phyloP scores from a whole-genome alignment of 2,888 invertebrate genomes.

The Elmis aenea region DNA sequence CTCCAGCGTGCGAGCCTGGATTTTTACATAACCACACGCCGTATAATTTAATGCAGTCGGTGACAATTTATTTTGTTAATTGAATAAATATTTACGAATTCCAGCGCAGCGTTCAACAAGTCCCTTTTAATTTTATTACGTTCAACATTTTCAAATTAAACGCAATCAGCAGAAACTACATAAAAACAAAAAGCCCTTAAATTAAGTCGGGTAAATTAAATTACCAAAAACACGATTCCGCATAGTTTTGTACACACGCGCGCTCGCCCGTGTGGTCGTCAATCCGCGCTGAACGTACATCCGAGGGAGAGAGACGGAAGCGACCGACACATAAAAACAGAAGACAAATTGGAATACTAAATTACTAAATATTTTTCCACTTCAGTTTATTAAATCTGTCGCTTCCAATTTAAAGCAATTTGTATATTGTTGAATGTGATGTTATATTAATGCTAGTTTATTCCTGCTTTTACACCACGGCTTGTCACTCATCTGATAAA shows the following conservation, averaged over 20 bases:
- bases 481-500: too few species aligned
- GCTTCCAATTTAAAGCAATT: conserved; percentile 43
- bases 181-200: conserved; percentile 3
- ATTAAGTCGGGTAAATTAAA: conserved; percentile 10
- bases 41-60: too few species aligned
- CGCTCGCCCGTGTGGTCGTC: neutral
- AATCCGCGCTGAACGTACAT: conserved; percentile 1
- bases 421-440: conserved; percentile 29
- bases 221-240: conserved; percentile 5
- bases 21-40: too few species aligned
- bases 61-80: too few species aligned
- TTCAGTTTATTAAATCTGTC: conserved; percentile 40
- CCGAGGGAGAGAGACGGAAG: conserved; percentile 15
- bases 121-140: too few species aligned
- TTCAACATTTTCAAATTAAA: too few species aligned
- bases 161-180: too few species aligned
- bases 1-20: too few species aligned
- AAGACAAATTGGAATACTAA: conserved; percentile 20
- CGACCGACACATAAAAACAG: conserved; percentile 15
- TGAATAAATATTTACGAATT: too few species aligned
- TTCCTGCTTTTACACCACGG: conserved; percentile 16
- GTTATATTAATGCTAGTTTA: conserved; percentile 22
- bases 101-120: too few species aligned
- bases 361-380: conserved; percentile 27
- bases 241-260: conserved; percentile 5